These are phyloP conservation scores for Rhinopomastus cyanomelas DNA, from an alignment of 2,113 vertebrate species.

Conservation along the genomic window DNA sequence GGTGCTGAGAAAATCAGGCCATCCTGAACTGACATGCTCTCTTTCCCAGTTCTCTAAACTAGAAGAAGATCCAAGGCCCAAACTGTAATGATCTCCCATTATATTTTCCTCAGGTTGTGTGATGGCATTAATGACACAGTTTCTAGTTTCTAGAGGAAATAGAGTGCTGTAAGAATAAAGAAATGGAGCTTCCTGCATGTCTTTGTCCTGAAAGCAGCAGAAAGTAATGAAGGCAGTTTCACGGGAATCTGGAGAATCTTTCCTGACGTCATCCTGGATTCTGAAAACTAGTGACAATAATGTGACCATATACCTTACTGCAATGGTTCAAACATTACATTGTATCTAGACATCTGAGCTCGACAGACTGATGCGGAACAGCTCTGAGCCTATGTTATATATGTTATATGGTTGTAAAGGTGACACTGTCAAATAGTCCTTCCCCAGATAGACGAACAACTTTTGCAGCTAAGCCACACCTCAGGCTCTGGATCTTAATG, in stretches of 20 bases:
- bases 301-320: background rate
- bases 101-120: no score
- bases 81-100: no score
- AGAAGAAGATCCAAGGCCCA: no score
- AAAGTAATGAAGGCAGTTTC: background rate
- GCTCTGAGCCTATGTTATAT: background rate
- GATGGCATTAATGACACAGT: no score
- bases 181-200: background rate
- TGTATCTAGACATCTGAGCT: background rate
- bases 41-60: no score
- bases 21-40: no score
- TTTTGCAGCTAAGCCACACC: background rate
- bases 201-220: background rate
- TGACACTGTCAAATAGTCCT: background rate
- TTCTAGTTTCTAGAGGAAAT: no score
- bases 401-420: background rate
- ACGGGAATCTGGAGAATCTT: background rate
- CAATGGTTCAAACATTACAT: fast-evolving
- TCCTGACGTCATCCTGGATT: background rate
- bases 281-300: background rate
- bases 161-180: background rate
- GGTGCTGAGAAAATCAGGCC: no score
- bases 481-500: background rate
- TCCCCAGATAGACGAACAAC: background rate
- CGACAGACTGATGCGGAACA: background rate